Evolutionary conservation across 2,888 invertebrate species (phyloP).

Genomic region (Tolmerus cingulatus): DNA sequence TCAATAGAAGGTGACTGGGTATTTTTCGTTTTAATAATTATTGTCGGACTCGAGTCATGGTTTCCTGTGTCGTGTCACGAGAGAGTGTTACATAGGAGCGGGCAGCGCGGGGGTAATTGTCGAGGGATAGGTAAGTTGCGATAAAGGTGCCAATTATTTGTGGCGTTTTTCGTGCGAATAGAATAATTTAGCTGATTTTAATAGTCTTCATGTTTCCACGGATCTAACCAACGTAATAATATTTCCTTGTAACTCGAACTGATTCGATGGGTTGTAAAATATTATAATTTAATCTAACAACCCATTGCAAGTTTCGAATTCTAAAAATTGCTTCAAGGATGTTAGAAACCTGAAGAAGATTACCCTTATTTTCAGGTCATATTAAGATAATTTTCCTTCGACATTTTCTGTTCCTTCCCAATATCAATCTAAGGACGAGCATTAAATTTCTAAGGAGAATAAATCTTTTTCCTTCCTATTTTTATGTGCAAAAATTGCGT

Average conservation of each 20-base stretch:
- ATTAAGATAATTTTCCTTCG: neutral
- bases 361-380: neutral
- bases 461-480: neutral
- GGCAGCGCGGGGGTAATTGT: neutral
- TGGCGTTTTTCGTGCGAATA: neutral
- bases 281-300: neutral
- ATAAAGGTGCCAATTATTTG: neutral
- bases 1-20: conserved; percentile 16
- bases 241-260: neutral
- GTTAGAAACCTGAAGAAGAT: neutral
- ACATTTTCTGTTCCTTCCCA: neutral
- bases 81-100: neutral
- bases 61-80: conserved; percentile 23
- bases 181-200: neutral
- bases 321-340: no score
- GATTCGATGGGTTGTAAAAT: neutral
- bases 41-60: neutral
- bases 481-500: neutral
- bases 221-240: neutral
- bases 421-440: neutral
- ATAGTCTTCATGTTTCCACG: neutral
- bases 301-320: no score
- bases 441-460: neutral
- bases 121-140: neutral
- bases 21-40: conserved; percentile 11